Evolutionary conservation across 2,797 vertebrate genomes (phyloP).

Genomic region (Lepilemur ruficaudatus): DNA sequence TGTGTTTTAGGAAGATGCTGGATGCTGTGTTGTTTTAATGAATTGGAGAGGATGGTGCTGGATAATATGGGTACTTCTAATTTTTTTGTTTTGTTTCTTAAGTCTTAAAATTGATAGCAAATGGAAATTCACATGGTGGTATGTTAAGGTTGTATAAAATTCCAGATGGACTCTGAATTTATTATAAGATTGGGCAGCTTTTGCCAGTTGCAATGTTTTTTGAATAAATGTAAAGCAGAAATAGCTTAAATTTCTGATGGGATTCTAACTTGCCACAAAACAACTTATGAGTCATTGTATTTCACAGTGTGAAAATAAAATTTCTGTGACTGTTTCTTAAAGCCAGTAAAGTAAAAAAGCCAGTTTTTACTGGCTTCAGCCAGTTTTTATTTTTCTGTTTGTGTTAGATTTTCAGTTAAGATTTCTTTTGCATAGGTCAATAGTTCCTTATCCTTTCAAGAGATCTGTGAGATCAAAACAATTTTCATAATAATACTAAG

Average conservation of each 20-base stretch:
- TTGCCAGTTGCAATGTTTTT: slow-evolving; percentile 66
- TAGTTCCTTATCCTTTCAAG: background rate
- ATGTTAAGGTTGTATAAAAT: slow-evolving; percentile 40
- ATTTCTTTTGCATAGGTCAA: background rate
- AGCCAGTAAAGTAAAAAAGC: background rate
- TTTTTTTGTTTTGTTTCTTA: slow-evolving; percentile 56
- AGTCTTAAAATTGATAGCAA: slow-evolving; percentile 57
- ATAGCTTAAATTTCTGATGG: slow-evolving; percentile 67
- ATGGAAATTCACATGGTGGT: slow-evolving; percentile 16
- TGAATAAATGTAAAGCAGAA: slow-evolving; percentile 68
- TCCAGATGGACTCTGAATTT: slow-evolving; percentile 70
- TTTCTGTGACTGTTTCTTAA: slow-evolving; percentile 34
- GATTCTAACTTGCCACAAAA: slow-evolving; percentile 31
- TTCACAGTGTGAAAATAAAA: slow-evolving; percentile 18
- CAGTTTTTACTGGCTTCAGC: background rate
- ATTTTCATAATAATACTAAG: background rate
- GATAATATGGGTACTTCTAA: background rate
- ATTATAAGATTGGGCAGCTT: slow-evolving; percentile 57
- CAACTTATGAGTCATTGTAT: slow-evolving; percentile 51
- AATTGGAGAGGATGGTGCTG: background rate
- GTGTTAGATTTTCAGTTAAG: background rate
- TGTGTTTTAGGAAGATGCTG: background rate
- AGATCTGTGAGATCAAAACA: background rate
- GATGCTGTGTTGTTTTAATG: background rate
- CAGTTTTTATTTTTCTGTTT: background rate